Evolutionary conservation across 1,140 invertebrate species (phyloP).

Genomic region (Bombus difficillimus): DNA sequence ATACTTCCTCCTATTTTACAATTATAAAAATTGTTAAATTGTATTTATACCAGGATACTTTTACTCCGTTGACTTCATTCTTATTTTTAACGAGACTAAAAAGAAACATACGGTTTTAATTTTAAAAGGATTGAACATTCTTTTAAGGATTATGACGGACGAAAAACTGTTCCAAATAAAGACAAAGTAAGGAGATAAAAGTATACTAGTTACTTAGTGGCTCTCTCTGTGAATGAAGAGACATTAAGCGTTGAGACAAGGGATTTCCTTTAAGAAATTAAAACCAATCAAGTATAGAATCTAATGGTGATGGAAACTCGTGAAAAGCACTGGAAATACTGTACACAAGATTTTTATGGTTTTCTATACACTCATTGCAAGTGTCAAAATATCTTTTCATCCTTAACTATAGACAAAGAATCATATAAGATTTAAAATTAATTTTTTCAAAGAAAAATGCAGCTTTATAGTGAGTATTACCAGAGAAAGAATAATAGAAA

Average conservation of each 20-base stretch:
- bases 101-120: background rate
- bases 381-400: no score
- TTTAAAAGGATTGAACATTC: background rate
- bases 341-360: background rate
- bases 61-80: background rate
- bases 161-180: background rate
- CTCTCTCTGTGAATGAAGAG: background rate
- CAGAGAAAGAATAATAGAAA: no score
- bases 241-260: background rate
- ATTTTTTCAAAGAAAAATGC: no score
- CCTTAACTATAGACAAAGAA: no score
- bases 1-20: no score
- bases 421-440: no score
- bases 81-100: background rate
- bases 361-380: no score
- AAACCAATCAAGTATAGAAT: background rate
- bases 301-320: background rate
- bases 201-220: background rate
- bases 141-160: background rate
- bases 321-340: background rate
- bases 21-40: no score
- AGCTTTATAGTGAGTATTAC: no score
- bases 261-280: background rate
- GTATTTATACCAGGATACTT: no score
- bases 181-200: background rate